Base-by-base conservation (phyloP, 1,140 invertebrate genomes). In the Pseudomyrmex dendroicus region DNA sequence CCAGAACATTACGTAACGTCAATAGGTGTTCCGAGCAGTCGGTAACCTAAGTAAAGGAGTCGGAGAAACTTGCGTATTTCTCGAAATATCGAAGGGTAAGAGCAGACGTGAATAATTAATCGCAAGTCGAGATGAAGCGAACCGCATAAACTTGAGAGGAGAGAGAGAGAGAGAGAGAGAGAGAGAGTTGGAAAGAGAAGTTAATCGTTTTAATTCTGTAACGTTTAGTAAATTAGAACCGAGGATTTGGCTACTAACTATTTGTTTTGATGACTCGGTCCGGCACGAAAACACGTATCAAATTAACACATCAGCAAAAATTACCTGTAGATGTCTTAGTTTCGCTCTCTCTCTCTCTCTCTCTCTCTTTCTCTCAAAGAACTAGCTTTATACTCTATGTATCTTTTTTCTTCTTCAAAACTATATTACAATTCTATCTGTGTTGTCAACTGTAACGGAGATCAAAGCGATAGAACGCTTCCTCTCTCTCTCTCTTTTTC, bases 81-180 rank as follows among this genome's bases (percentile, higher is more conserved):
- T 70, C 76, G 54, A 12, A 80, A 80, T 68, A 68, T 78, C 54
- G 25, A 57, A 68, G 52, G 17, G 13, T 46, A 68, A 35, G 54
- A 80, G 66, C 56, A 50, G 44, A 70, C 66, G 20, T 70, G 64
- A 70, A 70, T 80, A 70, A 80, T 80, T 80, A 80, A 80, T 72
- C 64, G 76, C 64, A 15, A 70, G 64, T 48, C 15, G 54, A 80
- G 15, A 80, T 20, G 54, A 70, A 80, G 44, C 20, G 20, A 48
- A 70, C 15, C 66, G 20, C 54, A 25, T 72, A 61, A 80, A 59
- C 20, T 70, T 20, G 63, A 54, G 73, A 54, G 48, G 52, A 35
- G 52, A 52, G 25, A 22, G 35, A 44, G 17, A 64, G 15, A 13
- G 50, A 52, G 35, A 35, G 35, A 25, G 25, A 61, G 52, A 35